Conservation (phyloP, 2,113 vertebrate genomes). For the Zosterops hypoxanthus region DNA sequence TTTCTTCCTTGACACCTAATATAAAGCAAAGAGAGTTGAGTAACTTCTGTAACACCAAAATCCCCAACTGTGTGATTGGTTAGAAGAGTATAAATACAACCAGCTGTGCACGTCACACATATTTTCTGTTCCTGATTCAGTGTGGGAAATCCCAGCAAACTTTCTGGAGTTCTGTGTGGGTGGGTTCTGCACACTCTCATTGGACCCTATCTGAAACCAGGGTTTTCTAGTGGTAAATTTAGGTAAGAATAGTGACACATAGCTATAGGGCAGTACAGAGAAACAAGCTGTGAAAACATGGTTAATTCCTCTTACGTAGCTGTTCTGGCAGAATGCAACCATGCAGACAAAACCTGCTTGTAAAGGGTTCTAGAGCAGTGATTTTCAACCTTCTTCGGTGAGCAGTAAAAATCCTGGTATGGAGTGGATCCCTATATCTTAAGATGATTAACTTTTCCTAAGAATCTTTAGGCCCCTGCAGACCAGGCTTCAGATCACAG, state of each 20-base stretch:
- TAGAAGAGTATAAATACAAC: neutral
- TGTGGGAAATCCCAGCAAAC: neutral
- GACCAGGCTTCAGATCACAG: neutral
- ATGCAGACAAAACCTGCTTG: neutral
- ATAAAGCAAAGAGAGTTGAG: neutral
- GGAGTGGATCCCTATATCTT: neutral
- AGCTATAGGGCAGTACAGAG: neutral
- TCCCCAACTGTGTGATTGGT: neutral
- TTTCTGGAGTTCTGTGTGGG: neutral
- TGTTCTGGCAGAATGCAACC: neutral
- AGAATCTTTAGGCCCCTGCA: neutral
- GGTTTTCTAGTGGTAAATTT: neutral
- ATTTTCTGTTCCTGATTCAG: conserved; percentile 14
- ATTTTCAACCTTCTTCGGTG: neutral
- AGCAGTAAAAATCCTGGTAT: neutral
- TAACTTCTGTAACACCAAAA: neutral
- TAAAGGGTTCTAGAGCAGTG: neutral
- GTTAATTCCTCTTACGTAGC: neutral
- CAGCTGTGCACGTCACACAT: neutral
- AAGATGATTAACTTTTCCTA: neutral
- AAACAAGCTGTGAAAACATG: neutral
- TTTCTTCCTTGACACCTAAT: neutral
- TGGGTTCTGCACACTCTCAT: neutral
- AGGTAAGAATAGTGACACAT: neutral
- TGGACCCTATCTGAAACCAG: neutral